phyloP scores from a whole-genome alignment of 2,888 invertebrate species.

The Harpalus rubripes region DNA sequence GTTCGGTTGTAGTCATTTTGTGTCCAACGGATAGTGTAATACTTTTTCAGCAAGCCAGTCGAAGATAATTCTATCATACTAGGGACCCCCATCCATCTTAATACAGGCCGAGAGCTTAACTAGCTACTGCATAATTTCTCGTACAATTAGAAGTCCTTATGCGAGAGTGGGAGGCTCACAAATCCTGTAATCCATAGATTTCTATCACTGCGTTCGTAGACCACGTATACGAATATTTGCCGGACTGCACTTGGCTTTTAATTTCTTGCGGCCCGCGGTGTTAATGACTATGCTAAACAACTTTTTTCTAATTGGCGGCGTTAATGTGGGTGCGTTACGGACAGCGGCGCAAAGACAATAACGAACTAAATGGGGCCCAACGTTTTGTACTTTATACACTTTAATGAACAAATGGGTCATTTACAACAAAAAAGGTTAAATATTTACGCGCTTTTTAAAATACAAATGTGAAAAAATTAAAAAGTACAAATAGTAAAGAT shows the following conservation, averaged over 20 bases:
- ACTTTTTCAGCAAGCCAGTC: neutral
- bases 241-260: slow-evolving; percentile 42
- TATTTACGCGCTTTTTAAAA: slow-evolving; percentile 62
- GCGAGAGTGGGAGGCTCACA: neutral
- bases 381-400: slow-evolving; percentile 66
- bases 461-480: slow-evolving; percentile 54
- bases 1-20: no score
- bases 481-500: slow-evolving; percentile 35
- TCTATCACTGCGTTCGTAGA: slow-evolving; percentile 22
- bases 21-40: no score
- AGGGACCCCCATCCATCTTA: neutral
- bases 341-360: slow-evolving; percentile 64
- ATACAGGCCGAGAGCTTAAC: neutral
- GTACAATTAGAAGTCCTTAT: slow-evolving; percentile 8
- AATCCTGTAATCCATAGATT: slow-evolving; percentile 39
- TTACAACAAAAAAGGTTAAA: slow-evolving; percentile 64
- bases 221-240: neutral
- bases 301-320: slow-evolving; percentile 69
- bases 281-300: slow-evolving; percentile 72
- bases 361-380: slow-evolving; percentile 62
- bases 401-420: slow-evolving; percentile 67
- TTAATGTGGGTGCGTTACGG: slow-evolving; percentile 65
- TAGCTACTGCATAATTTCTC: slow-evolving; percentile 16
- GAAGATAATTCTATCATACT: neutral
- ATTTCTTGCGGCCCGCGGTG: slow-evolving; percentile 66